Percentiles rank a stretch among this genome's conserved stretches.
Conservation (phyloP, 2,888 invertebrate genomes). For the Drosophila histrio region DNA sequence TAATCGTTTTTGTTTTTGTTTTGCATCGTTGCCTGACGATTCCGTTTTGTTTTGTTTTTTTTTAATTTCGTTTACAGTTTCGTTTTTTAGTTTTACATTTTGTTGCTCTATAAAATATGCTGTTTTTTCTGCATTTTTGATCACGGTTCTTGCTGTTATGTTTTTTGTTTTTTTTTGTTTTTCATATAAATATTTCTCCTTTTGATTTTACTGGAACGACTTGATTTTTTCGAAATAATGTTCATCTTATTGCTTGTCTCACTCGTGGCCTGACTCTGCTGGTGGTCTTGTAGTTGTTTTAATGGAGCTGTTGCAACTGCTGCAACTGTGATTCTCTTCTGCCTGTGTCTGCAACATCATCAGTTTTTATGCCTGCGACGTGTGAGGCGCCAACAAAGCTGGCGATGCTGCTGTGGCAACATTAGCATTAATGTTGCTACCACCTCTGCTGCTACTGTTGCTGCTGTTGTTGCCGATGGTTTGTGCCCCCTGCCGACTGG, state of each 20-base stretch:
- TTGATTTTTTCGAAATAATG: conserved; percentile 63
- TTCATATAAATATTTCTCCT: conserved; percentile 41
- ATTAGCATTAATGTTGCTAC: conserved; percentile 5
- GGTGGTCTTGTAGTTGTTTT: conserved; percentile 44
- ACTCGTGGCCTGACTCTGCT: conserved; percentile 46
- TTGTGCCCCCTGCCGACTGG: conserved; percentile 16
- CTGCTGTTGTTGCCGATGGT: conserved; percentile 26
- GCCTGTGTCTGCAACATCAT: conserved; percentile 4
- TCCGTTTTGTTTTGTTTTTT: conserved; percentile 47
- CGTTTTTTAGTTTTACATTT: conserved; percentile 41
- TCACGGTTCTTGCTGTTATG: conserved; percentile 78
- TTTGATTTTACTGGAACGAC: conserved; percentile 68
- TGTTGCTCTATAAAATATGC: conserved; percentile 72
- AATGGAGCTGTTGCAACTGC: conserved; percentile 23
- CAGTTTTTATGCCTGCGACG: conserved; percentile 48
- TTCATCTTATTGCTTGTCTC: conserved; percentile 58
- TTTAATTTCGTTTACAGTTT: conserved; percentile 49
- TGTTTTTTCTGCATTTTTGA: conserved; percentile 57
- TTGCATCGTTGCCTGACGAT: conserved; percentile 74
- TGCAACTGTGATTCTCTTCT: no score
- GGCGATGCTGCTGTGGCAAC: conserved; percentile 32
- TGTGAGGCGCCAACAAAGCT: conserved; percentile 29
- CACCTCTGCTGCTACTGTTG: conserved; percentile 21
- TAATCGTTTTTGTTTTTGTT: conserved; percentile 50
- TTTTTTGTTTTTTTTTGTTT: no score